Percentiles rank a stretch among this genome's conserved stretches.
phyloP scores from a whole-genome alignment of 2,113 vertebrate species.

The Haemorhous mexicanus region DNA sequence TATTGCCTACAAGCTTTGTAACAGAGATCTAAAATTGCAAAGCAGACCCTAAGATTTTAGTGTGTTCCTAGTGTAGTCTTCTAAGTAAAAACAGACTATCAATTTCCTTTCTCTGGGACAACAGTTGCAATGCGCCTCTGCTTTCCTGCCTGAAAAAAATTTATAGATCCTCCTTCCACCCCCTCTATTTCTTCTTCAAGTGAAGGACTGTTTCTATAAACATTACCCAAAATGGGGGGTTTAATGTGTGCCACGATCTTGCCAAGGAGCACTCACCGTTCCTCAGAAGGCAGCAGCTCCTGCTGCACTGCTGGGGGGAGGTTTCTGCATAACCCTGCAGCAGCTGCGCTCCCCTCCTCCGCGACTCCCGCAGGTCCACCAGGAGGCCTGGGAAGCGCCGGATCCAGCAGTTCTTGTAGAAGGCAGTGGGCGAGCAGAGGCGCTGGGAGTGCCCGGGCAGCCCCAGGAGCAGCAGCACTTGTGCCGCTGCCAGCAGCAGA shows the following conservation, averaged over 20 bases:
- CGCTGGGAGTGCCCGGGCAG: conserved; percentile 51
- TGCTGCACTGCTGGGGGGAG: conserved; percentile 83
- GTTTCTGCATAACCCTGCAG: conserved; percentile 78
- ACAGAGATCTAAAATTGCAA: not conserved
- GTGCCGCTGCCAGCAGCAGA: conserved; percentile 33
- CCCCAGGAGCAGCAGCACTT: conserved; percentile 68
- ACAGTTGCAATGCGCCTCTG: not conserved
- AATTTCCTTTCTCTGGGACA: not conserved
- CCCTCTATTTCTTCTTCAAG: not conserved
- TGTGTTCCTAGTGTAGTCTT: not conserved
- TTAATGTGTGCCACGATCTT: not conserved
- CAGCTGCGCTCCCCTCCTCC: conserved; percentile 83
- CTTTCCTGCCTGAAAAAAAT: not conserved
- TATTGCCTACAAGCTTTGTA: not conserved
- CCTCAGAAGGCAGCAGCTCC: conserved; percentile 82
- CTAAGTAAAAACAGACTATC: not conserved
- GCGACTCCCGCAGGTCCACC: conserved; percentile 82
- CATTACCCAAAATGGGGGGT: not conserved
- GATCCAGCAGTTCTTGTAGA: conserved; percentile 94
- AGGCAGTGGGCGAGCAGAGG: conserved; percentile 82
- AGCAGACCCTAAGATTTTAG: not conserved
- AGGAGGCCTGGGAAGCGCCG: conserved; percentile 84
- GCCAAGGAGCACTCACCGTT: conserved; percentile 59
- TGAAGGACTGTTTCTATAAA: not conserved
- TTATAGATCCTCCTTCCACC: not conserved